Evolutionary conservation across 2,797 vertebrate species (phyloP).

Genomic region (Mormyrus proboscirostris): DNA sequence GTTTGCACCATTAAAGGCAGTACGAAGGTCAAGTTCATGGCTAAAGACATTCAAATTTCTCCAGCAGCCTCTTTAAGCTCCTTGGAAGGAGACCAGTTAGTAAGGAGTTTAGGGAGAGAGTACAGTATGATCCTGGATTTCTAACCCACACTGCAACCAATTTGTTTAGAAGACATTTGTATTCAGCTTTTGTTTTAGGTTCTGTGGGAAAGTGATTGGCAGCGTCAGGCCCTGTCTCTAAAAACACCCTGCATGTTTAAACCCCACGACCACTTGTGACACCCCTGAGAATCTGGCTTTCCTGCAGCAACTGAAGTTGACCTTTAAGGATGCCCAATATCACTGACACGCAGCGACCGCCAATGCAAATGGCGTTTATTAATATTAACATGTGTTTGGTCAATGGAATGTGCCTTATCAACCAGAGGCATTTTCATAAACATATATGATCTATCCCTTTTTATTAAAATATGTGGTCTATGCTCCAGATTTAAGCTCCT

Average conservation of each 20-base stretch:
- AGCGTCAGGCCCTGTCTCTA: neutral
- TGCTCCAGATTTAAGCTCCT: neutral
- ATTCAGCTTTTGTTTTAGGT: slow-evolving; percentile 1
- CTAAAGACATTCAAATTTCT: neutral
- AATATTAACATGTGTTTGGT: slow-evolving; percentile 12
- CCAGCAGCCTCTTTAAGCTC: neutral
- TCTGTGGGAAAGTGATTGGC: slow-evolving; percentile 17
- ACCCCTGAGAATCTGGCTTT: slow-evolving; percentile 7
- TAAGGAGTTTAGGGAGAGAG: neutral
- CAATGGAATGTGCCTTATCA: slow-evolving; percentile 14
- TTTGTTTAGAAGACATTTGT: slow-evolving; percentile 16
- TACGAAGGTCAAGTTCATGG: slow-evolving; percentile 36
- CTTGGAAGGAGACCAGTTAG: neutral
- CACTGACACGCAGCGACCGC: slow-evolving; percentile 1
- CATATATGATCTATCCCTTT: slow-evolving; percentile 9
- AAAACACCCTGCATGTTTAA: neutral
- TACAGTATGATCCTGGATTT: neutral
- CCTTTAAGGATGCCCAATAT: slow-evolving; percentile 14
- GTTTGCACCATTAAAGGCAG: slow-evolving; percentile 38
- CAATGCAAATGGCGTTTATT: slow-evolving; percentile 15
- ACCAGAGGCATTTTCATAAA: slow-evolving; percentile 20
- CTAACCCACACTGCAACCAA: neutral
- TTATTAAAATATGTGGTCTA: slow-evolving; percentile 13
- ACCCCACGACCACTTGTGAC: neutral
- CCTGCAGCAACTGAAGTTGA: neutral